A percentile compares a stretch with the other conserved stretches of the same genome.
These are phyloP conservation scores for Drosophila leonis DNA, from an alignment of 2,888 invertebrate species.

Conservation along the genomic window DNA sequence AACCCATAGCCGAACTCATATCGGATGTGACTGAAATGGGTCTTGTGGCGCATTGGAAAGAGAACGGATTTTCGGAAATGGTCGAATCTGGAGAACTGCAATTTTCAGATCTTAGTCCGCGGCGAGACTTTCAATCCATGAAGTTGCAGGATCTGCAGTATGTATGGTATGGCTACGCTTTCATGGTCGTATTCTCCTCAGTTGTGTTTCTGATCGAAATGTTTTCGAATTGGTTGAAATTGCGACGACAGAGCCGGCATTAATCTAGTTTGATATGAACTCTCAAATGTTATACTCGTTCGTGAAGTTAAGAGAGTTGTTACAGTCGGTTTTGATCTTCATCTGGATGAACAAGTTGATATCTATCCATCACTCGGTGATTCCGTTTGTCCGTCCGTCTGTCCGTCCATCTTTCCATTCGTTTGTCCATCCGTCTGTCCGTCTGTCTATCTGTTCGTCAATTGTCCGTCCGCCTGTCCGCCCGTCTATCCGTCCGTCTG, in stretches of 20 bases:
- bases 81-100: conserved; percentile 65
- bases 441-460: too few species aligned
- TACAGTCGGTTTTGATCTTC: neutral
- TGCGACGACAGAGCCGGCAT: neutral
- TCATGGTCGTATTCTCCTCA: conserved; percentile 54
- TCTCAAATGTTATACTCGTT: neutral
- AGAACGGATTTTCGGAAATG: conserved; percentile 65
- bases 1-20: conserved; percentile 64
- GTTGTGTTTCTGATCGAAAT: conserved; percentile 63
- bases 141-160: conserved; percentile 70
- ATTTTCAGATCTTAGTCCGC: conserved; percentile 63
- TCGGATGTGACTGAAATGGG: conserved; percentile 68
- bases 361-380: too few species aligned
- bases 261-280: neutral
- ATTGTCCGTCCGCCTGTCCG: neutral
- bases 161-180: conserved; percentile 70
- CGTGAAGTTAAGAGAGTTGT: too few species aligned
- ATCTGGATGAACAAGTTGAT: neutral
- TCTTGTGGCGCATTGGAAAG: conserved; percentile 60
- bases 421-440: too few species aligned
- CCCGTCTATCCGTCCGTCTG: too few species aligned
- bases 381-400: too few species aligned
- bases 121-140: conserved; percentile 68
- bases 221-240: conserved; percentile 1
- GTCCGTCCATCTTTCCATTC: too few species aligned